Conservation (phyloP, 2,888 invertebrate genomes). For the Esperia sulphurella region DNA sequence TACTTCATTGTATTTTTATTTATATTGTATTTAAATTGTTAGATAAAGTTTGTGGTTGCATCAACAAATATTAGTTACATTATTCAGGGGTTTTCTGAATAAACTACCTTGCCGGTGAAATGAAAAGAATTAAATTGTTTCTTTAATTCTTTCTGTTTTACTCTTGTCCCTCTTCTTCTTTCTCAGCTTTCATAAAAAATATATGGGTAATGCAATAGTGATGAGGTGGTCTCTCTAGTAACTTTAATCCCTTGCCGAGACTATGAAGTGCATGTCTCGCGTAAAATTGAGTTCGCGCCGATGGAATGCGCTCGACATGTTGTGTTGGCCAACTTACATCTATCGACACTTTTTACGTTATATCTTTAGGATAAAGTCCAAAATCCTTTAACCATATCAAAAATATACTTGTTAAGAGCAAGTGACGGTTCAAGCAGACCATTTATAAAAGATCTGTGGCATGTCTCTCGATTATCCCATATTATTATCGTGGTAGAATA, state of each 20-base stretch:
- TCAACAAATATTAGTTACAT: no score
- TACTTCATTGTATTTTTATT: no score
- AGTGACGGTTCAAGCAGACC: not conserved
- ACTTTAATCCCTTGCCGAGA: slow-evolving; percentile 25
- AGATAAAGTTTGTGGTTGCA: no score
- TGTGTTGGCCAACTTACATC: slow-evolving; percentile 21
- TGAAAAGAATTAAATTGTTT: no score
- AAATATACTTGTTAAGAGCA: not conserved
- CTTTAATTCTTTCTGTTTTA: no score
- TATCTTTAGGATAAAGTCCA: slow-evolving; percentile 20
- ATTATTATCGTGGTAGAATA: not conserved
- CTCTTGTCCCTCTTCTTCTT: no score
- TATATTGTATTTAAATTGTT: no score
- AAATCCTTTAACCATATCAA: slow-evolving; percentile 16
- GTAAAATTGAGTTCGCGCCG: slow-evolving; percentile 54
- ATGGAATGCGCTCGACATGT: slow-evolving; percentile 45
- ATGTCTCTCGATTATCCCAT: not conserved
- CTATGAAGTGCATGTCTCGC: slow-evolving; percentile 41
- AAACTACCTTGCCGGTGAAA: no score
- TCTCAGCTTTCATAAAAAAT: no score
- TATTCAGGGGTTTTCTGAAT: no score
- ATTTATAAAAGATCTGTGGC: not conserved
- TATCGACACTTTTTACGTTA: slow-evolving; percentile 16
- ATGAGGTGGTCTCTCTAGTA: not conserved
- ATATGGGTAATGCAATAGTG: no score